These are phyloP conservation scores for Neoseiulus cucumeris DNA, from an alignment of 1,140 invertebrate species.

Conservation along the genomic window DNA sequence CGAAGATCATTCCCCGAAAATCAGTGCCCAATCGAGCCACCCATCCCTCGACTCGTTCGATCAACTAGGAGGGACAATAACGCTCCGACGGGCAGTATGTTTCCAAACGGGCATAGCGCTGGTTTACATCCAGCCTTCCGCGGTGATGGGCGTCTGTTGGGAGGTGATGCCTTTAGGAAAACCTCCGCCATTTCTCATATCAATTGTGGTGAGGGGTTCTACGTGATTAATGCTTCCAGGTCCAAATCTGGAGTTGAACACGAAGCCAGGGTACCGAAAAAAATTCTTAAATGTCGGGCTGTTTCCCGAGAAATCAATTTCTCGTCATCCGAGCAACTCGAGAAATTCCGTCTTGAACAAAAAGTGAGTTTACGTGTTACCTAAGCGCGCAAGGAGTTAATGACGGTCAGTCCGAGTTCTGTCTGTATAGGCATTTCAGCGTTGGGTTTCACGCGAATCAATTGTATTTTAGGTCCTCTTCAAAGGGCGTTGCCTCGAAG, in stretches of 20 bases:
- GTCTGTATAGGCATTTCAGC: conserved; percentile 11
- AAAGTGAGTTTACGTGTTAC: conserved; percentile 53
- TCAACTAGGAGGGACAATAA: no score
- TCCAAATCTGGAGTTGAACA: conserved; percentile 71
- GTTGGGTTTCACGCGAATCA: conserved; percentile 11
- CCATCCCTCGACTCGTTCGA: no score
- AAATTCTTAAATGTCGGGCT: conserved; percentile 80
- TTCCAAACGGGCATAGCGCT: no score
- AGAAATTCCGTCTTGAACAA: conserved; percentile 90
- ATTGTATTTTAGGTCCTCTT: background rate
- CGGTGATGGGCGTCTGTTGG: no score
- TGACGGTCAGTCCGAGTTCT: conserved; percentile 25
- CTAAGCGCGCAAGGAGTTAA: conserved; percentile 37
- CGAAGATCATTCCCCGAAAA: no score
- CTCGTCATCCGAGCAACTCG: conserved; percentile 83
- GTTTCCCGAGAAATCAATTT: conserved; percentile 97
- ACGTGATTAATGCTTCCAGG: conserved; percentile 33
- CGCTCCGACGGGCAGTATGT: no score
- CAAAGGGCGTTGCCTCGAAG: conserved; percentile 25
- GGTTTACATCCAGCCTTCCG: no score
- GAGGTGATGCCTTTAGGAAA: no score
- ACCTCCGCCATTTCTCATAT: no score
- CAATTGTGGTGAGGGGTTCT: no score
- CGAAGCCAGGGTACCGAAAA: conserved; percentile 86
- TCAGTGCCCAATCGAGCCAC: no score